A percentile compares a stretch with the other conserved stretches of the same genome.
phyloP scores from a whole-genome alignment of 92 coral and sea anemone species.

The Muricea muricata region DNA sequence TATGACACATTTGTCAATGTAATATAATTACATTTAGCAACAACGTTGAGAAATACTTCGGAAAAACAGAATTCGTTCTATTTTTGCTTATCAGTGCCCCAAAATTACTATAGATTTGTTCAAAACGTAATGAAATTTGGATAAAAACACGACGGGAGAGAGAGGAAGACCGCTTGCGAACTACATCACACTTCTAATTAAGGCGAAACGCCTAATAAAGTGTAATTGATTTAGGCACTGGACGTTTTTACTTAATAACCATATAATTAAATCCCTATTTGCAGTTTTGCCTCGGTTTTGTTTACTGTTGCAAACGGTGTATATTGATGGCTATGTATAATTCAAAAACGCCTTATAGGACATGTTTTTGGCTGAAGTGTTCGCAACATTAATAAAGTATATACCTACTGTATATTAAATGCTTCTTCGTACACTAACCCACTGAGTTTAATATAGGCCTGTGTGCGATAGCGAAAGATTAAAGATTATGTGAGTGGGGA shows the following conservation, averaged over 20 bases:
- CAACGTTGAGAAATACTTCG: not conserved
- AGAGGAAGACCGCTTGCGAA: not conserved
- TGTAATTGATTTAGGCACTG: slow-evolving; percentile 96
- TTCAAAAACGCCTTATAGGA: not conserved
- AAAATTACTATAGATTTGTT: not conserved
- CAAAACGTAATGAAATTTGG: slow-evolving; percentile 2
- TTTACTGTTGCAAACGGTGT: not conserved
- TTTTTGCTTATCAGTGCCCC: not conserved
- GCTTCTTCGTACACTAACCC: not conserved
- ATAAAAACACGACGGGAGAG: slow-evolving; percentile 39
- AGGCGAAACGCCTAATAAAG: slow-evolving; percentile 85
- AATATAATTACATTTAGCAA: not conserved
- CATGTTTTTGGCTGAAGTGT: not conserved
- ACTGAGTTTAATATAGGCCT: not conserved
- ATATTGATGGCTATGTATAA: not conserved
- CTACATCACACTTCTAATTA: slow-evolving; percentile 82
- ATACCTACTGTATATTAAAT: not conserved
- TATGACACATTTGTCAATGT: slow-evolving; percentile 1
- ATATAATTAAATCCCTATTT: slow-evolving; percentile 40
- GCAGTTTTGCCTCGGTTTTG: slow-evolving; percentile 28
- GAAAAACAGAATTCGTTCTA: not conserved
- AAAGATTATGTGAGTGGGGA: slow-evolving; percentile 11
- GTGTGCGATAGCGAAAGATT: not conserved
- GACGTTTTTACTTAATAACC: slow-evolving; percentile 69
- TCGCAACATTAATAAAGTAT: not conserved